Evolutionary conservation across 1,140 invertebrate genomes (phyloP).

Genomic region (Megalopta genalis): DNA sequence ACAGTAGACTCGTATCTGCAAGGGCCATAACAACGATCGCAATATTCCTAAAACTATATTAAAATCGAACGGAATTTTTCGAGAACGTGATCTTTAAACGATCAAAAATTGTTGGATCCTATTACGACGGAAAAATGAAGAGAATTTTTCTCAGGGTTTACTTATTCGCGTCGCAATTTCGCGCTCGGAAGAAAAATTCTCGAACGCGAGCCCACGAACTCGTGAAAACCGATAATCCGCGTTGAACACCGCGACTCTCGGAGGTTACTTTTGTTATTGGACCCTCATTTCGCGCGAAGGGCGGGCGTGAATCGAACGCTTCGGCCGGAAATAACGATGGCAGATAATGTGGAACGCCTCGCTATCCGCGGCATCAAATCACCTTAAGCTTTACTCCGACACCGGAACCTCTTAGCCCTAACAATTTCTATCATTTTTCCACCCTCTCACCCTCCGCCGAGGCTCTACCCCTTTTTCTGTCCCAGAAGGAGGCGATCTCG

Average conservation of each 20-base stretch:
- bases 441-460: neutral
- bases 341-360: conserved; percentile 64
- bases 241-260: conserved; percentile 46
- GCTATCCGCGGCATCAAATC: conserved; percentile 74
- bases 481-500: neutral
- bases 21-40: neutral
- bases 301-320: conserved; percentile 60
- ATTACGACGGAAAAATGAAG: too few relatives aligned
- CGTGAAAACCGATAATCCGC: conserved; percentile 54
- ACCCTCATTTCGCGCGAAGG: conserved; percentile 56
- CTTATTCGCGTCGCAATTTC: conserved; percentile 20
- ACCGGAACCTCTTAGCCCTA: conserved; percentile 65
- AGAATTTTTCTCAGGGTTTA: neutral
- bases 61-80: too few relatives aligned
- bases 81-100: too few relatives aligned
- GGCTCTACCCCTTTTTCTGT: neutral
- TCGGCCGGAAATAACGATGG: conserved; percentile 73
- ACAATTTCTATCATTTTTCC: conserved; percentile 64
- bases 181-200: conserved; percentile 31
- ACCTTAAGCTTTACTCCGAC: conserved; percentile 65
- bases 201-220: conserved; percentile 31
- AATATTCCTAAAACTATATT: too few relatives aligned
- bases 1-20: neutral
- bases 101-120: too few relatives aligned
- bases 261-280: conserved; percentile 64